A percentile compares a stretch with the other conserved stretches of the same genome.
Conservation (phyloP, 2,113 vertebrate genomes). For the Patagioenas fasciata region DNA sequence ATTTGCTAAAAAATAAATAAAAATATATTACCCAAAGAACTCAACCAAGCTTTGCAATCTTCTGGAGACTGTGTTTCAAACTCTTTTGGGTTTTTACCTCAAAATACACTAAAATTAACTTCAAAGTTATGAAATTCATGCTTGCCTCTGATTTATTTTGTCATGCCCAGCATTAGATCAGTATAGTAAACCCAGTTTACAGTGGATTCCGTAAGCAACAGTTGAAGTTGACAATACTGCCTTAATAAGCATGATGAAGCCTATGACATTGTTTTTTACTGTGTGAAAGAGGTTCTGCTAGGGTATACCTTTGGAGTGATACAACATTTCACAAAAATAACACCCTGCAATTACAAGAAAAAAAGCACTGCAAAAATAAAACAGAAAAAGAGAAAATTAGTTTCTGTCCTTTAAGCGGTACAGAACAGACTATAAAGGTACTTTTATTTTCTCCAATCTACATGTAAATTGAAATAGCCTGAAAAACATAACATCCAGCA, state of each 20-base stretch:
- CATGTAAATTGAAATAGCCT: constrained; percentile 34
- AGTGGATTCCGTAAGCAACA: not conserved
- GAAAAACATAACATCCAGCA: not conserved
- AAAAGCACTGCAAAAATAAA: not conserved
- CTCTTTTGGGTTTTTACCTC: not conserved
- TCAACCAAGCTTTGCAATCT: not conserved
- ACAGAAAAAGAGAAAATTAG: not conserved
- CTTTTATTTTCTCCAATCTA: not conserved
- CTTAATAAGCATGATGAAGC: constrained; percentile 24
- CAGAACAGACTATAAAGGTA: not conserved
- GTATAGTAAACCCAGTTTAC: not conserved
- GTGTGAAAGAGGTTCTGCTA: not conserved
- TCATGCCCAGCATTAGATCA: not conserved
- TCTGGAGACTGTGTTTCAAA: not conserved
- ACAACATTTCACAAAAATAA: constrained; percentile 23
- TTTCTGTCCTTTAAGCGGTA: constrained; percentile 1
- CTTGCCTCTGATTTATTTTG: not conserved
- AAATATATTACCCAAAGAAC: not conserved
- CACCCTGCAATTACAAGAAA: not conserved
- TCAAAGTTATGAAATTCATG: not conserved
- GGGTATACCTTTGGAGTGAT: constrained; percentile 27
- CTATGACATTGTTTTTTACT: not conserved
- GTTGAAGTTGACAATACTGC: not conserved
- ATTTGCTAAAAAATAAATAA: not conserved
- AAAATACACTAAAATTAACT: not conserved